Base-by-base conservation (phyloP, 1,140 invertebrate genomes). In the Heterodera schachtii region DNA sequence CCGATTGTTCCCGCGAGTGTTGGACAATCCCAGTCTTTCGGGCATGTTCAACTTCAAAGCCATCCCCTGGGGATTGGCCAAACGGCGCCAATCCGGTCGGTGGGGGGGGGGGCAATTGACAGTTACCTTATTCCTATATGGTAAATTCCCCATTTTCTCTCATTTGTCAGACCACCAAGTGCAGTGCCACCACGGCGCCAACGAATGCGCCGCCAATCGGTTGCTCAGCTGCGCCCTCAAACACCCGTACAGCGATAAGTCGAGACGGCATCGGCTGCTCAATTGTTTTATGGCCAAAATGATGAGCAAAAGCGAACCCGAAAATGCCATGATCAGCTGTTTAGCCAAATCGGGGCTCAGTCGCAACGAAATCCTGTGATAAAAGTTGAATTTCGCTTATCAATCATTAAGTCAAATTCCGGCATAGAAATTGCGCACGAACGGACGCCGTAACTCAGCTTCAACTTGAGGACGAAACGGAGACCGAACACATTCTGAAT, bases 61-160 rank as follows among this genome's bases (percentile, higher is more conserved):
- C 6, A n/a, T 81, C 60, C 83, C 83, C 7, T 84, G 83, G 83
- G 83, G 83, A 47, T 60, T 84, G 43, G 77, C 83, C 31, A 76
- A 81, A 71, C 75, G 80, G n/a, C 46, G 41, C 9, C 71, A 78
- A 79, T 66, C 44, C 67, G 74, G 73, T 81, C 44, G n/a, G n/a
- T 52, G 11, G 6, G 70, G 9, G 19, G 57, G 69, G 49, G 41
- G 3, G 43, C n/a, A 44, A 9, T 31, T 31, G 1, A 31, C 31
- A 31, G 0, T 31, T 31, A 31, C 11, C 49, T 41, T 64, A n/a
- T 49, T 8, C 43, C 6, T 41, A 13, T 52, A 74, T 52, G 16
- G 46, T 67, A 11, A 70, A 75, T 83, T 71, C 44, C 31, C 31
- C 31, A 31, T 31, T 31, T 31, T 31, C 31, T 31, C 31, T 31